These are phyloP conservation scores for Aurelia aurita complex sp. Pacific DNA, from an alignment of 30 jellyfish, hydroid and myxozoan species.

Conservation along the genomic window DNA sequence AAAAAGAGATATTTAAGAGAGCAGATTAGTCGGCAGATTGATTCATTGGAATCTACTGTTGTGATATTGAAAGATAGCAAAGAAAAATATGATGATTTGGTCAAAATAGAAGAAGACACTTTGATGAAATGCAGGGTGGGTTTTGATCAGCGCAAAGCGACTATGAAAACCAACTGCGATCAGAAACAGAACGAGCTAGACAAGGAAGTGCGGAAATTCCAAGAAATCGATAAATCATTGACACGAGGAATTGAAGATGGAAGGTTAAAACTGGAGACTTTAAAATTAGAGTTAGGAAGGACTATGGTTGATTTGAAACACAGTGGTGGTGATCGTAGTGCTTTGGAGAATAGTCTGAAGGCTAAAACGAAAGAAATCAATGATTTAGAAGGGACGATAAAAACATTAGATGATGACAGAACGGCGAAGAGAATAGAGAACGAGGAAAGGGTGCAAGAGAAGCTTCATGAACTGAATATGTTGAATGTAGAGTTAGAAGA, in stretches of 20 bases:
- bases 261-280: conserved; percentile 55
- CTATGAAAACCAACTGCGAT: conserved; percentile 35
- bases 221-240: conserved; percentile 31
- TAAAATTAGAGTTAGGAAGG: conserved; percentile 67
- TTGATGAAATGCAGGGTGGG: conserved; percentile 35
- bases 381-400: conserved; percentile 45
- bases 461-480: conserved; percentile 62
- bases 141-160: conserved; percentile 59
- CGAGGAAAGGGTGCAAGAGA: conserved; percentile 73
- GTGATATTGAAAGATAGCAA: conserved; percentile 51
- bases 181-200: conserved; percentile 33
- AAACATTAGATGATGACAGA: conserved; percentile 51
- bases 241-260: conserved; percentile 53
- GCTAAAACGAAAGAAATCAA: conserved; percentile 34
- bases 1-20: conserved; percentile 48
- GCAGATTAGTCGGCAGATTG: conserved; percentile 47
- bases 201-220: conserved; percentile 46
- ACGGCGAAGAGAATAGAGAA: conserved; percentile 61
- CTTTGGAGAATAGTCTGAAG: conserved; percentile 36
- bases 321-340: conserved; percentile 15
- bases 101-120: conserved; percentile 52
- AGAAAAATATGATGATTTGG: conserved; percentile 47
- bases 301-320: conserved; percentile 46
- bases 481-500: conserved; percentile 67
- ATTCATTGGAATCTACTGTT: conserved; percentile 54